These are phyloP conservation scores for Lordiphosa mommai DNA, from an alignment of 1,140 invertebrate species.

Conservation along the genomic window DNA sequence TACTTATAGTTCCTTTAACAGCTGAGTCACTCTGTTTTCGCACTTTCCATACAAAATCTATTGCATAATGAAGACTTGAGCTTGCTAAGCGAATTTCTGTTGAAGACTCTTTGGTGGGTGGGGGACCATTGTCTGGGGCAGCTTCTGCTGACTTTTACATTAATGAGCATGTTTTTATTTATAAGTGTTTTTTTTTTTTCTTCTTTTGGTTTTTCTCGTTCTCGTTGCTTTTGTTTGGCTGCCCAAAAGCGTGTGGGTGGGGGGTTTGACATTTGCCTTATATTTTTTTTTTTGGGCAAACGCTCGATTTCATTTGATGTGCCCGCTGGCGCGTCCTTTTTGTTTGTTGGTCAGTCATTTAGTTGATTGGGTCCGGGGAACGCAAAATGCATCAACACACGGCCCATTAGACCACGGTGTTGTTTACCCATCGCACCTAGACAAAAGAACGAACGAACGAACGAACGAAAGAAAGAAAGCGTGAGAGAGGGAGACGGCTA, in stretches of 20 bases:
- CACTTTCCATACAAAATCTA: constrained; percentile 63
- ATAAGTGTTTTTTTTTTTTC: constrained; percentile 54
- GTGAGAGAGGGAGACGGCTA: neutral
- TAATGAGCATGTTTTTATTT: constrained; percentile 77
- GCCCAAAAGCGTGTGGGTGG: neutral
- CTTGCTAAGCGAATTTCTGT: neutral
- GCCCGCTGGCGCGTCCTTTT: constrained; percentile 41
- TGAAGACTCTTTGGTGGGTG: neutral
- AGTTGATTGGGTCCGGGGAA: constrained; percentile 46
- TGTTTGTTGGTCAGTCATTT: constrained; percentile 52
- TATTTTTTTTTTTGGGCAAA: constrained; percentile 17
- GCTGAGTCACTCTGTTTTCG: constrained; percentile 26
- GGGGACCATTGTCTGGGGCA: constrained; percentile 12
- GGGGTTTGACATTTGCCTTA: constrained; percentile 48
- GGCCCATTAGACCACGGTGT: constrained; percentile 1
- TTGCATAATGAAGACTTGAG: constrained; percentile 36
- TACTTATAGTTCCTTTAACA: no score
- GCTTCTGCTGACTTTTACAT: constrained; percentile 61
- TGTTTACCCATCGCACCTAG: constrained; percentile 66
- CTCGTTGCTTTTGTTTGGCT: constrained; percentile 18
- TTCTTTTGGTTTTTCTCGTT: constrained; percentile 17
- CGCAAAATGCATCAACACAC: constrained; percentile 8
- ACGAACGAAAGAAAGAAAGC: neutral
- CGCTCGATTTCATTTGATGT: constrained; percentile 74
- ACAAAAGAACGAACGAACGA: neutral